Evolutionary conservation across 2,888 invertebrate genomes (phyloP).

Genomic region (Spodoptera exigua): DNA sequence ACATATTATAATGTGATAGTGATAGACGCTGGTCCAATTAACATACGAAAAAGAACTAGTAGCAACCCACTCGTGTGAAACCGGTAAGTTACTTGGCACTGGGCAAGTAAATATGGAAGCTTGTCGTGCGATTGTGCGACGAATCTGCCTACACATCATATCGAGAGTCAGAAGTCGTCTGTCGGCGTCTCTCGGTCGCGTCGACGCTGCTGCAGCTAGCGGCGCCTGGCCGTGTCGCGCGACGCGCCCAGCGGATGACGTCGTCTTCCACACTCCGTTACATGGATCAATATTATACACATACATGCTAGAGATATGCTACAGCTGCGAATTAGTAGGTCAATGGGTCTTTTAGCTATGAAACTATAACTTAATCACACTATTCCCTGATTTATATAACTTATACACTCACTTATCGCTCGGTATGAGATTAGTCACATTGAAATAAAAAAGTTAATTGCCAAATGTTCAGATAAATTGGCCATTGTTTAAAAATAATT

Average conservation of each 20-base stretch:
- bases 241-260: constrained; percentile 41
- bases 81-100: constrained; percentile 83
- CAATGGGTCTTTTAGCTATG: constrained; percentile 36
- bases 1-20: constrained; percentile 70
- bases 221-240: constrained; percentile 16
- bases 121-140: constrained; percentile 81
- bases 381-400: too few relatives aligned
- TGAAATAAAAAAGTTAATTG: not conserved
- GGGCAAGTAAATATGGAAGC: constrained; percentile 87
- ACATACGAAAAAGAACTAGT: constrained; percentile 79
- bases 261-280: constrained; percentile 46
- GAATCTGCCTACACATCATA: constrained; percentile 83
- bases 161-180: constrained; percentile 12
- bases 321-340: constrained; percentile 42
- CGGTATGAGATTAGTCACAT: not conserved
- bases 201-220: constrained; percentile 9
- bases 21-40: constrained; percentile 74
- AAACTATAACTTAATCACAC: not conserved
- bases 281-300: constrained; percentile 62
- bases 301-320: constrained; percentile 18
- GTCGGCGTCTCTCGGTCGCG: constrained; percentile 26
- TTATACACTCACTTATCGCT: too few relatives aligned
- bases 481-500: constrained; percentile 6
- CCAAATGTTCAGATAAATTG: not conserved
- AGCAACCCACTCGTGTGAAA: constrained; percentile 84